A percentile compares a stretch with the other conserved stretches of the same genome.
These are phyloP conservation scores for Papilio helenus DNA, from an alignment of 1,140 invertebrate genomes.

Conservation along the genomic window DNA sequence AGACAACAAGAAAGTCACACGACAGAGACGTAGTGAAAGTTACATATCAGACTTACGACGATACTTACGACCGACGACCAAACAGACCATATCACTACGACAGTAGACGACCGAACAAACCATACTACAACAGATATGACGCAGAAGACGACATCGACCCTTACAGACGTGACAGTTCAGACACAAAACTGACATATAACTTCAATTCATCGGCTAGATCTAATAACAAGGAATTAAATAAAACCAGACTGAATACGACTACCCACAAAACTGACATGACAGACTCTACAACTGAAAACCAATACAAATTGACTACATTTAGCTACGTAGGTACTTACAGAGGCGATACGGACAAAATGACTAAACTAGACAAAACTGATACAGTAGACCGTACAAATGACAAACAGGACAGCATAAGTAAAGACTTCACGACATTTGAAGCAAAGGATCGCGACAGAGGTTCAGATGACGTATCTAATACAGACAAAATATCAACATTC, in stretches of 20 bases:
- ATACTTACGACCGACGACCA: conserved; percentile 74
- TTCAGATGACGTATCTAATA: conserved; percentile 41
- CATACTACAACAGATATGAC: conserved; percentile 71
- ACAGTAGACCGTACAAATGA: conserved; percentile 46
- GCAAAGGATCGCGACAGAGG: conserved; percentile 50
- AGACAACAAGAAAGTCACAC: conserved; percentile 61
- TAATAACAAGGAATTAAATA: conserved; percentile 56
- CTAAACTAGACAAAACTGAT: conserved; percentile 43
- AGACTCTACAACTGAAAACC: conserved; percentile 69
- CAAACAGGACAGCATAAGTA: conserved; percentile 59
- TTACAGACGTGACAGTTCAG: conserved; percentile 58
- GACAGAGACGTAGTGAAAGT: conserved; percentile 78
- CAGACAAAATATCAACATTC: conserved; percentile 73
- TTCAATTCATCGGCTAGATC: conserved; percentile 68
- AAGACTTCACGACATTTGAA: conserved; percentile 69
- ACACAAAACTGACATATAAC: conserved; percentile 47
- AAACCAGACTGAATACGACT: conserved; percentile 47
- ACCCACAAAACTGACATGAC: conserved; percentile 52
- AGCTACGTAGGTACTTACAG: conserved; percentile 74
- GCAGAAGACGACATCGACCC: conserved; percentile 57
- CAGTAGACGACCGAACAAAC: conserved; percentile 70
- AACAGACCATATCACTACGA: conserved; percentile 65
- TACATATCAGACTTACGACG: conserved; percentile 75
- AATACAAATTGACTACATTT: conserved; percentile 75
- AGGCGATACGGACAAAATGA: conserved; percentile 51